These are phyloP conservation scores for Bergia puertoricense DNA, from an alignment of 92 coral and sea anemone genomes.

Conservation along the genomic window DNA sequence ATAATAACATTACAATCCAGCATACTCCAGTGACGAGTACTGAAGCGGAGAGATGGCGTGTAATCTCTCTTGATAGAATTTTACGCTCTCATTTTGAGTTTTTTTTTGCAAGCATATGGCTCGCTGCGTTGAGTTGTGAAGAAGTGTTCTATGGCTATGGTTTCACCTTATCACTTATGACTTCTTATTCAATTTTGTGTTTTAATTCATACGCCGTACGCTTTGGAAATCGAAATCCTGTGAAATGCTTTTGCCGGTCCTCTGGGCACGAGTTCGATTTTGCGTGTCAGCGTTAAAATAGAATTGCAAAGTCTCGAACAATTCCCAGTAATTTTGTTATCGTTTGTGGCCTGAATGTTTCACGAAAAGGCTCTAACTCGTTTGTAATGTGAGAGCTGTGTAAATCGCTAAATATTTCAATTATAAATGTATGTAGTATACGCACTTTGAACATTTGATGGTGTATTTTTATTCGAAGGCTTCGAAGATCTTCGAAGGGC, in stretches of 20 bases:
- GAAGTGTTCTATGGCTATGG: background rate
- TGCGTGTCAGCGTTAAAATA: background rate
- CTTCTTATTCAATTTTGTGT: background rate
- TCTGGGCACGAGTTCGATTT: background rate
- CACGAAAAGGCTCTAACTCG: background rate
- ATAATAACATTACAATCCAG: too few relatives aligned
- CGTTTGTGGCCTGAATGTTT: background rate
- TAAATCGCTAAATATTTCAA: background rate
- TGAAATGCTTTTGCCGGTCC: background rate
- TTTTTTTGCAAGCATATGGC: background rate
- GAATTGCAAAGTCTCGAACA: background rate
- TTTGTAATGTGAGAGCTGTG: constrained; percentile 9
- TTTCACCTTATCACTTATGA: background rate
- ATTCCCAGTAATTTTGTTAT: background rate
- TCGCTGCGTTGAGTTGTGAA: background rate
- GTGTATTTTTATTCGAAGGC: background rate
- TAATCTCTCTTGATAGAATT: background rate
- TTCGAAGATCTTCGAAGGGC: background rate
- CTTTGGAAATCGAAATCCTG: background rate
- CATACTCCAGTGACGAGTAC: background rate
- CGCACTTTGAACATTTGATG: background rate
- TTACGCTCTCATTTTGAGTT: background rate
- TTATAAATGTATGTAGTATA: constrained; percentile 20
- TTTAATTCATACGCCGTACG: background rate
- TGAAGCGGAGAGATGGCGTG: background rate